These are phyloP conservation scores for Dipodomys stephensi DNA, from an alignment of 2,113 vertebrate genomes.

Conservation along the genomic window DNA sequence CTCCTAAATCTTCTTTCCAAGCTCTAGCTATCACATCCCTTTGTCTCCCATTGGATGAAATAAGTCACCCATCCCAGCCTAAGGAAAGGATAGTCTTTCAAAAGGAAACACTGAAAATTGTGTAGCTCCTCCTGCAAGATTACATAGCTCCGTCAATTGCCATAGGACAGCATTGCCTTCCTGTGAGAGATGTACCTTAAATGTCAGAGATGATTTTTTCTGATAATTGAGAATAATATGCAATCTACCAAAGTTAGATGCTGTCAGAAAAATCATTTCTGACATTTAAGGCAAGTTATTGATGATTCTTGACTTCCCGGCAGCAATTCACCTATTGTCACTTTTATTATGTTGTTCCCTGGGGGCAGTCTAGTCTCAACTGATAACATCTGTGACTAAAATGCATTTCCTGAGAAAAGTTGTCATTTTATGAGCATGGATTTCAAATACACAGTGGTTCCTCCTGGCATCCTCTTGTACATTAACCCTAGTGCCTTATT, in stretches of 20 bases:
- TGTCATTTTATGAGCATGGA: constrained; percentile 64
- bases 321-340: constrained; percentile 63
- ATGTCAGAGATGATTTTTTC: constrained; percentile 70
- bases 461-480: constrained; percentile 7
- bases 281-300: constrained; percentile 72
- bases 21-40: background rate
- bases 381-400: constrained; percentile 74
- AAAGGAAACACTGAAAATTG: background rate
- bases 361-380: constrained; percentile 69
- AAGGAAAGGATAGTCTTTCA: background rate
- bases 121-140: background rate
- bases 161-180: background rate
- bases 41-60: background rate
- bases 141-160: background rate
- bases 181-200: constrained; percentile 62
- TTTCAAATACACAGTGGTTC: constrained; percentile 46
- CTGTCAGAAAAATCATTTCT: constrained; percentile 76
- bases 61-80: background rate
- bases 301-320: constrained; percentile 70
- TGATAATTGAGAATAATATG: constrained; percentile 67
- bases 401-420: constrained; percentile 62
- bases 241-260: constrained; percentile 69
- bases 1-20: background rate
- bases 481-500: background rate
- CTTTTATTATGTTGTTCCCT: constrained; percentile 77